These are phyloP conservation scores for Gnathonemus longibarbis DNA, from an alignment of 2,113 vertebrate species.

Conservation along the genomic window DNA sequence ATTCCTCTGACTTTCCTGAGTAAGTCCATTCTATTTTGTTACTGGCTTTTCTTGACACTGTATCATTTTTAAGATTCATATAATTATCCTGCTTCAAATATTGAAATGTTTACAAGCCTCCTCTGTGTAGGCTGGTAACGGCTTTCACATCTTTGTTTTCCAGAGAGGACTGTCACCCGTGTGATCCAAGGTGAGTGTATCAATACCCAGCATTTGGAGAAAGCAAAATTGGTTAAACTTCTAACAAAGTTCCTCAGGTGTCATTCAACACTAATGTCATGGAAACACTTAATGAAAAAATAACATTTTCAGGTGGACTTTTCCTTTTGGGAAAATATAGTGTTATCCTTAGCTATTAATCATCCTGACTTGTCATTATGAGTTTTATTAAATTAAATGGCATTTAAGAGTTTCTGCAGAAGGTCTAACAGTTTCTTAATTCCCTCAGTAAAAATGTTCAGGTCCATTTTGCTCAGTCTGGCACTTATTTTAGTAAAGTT, in stretches of 20 bases:
- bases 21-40: conserved; percentile 62
- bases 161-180: conserved; percentile 46
- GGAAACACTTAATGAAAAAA: not conserved
- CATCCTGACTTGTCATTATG: not conserved
- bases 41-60: not conserved
- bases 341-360: not conserved
- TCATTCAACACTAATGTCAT: not conserved
- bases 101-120: not conserved
- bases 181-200: conserved; percentile 33
- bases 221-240: not conserved
- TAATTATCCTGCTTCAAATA: not conserved
- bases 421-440: not conserved
- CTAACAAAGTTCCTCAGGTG: not conserved
- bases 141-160: conserved; percentile 25
- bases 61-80: conserved; percentile 1
- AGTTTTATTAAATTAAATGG: not conserved
- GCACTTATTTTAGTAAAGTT: not conserved
- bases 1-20: conserved; percentile 83
- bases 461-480: not conserved
- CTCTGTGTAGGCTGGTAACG: not conserved
- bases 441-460: not conserved
- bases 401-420: not conserved
- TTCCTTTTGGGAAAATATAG: not conserved
- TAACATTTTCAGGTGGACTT: not conserved
- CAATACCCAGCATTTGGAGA: not conserved